Evolutionary conservation across 2,113 vertebrate species (phyloP).

Genomic region (Steatornis caripensis): DNA sequence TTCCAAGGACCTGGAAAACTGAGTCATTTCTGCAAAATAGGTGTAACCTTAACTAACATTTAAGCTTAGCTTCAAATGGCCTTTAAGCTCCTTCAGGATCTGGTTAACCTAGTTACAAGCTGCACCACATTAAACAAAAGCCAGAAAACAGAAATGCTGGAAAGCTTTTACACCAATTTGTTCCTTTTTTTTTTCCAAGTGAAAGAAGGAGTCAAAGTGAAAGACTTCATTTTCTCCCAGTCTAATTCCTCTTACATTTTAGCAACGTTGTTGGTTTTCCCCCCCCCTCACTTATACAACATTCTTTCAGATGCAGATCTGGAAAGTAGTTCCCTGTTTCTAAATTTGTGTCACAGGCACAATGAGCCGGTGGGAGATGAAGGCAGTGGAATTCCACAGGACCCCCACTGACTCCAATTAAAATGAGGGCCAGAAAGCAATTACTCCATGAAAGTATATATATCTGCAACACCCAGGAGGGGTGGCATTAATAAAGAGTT

Average conservation of each 20-base stretch:
- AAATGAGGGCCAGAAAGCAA: slow-evolving; percentile 55
- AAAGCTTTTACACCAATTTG: neutral
- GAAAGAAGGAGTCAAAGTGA: neutral
- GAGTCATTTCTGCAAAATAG: neutral
- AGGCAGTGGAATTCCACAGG: slow-evolving; percentile 3
- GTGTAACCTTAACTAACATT: neutral
- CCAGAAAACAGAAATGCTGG: neutral
- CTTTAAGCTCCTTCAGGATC: neutral
- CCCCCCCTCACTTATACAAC: neutral
- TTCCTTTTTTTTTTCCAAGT: neutral
- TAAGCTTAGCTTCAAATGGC: neutral
- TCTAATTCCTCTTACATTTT: neutral
- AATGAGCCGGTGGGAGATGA: neutral
- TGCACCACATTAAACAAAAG: neutral
- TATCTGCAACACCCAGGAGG: slow-evolving; percentile 17
- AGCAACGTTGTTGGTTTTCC: neutral
- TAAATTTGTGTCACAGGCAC: neutral
- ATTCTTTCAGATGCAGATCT: neutral
- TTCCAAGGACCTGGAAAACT: neutral
- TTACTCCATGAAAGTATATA: slow-evolving; percentile 14
- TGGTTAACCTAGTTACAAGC: neutral
- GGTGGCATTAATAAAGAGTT: slow-evolving; percentile 33
- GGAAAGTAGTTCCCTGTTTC: neutral
- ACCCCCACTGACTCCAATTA: slow-evolving; percentile 56
- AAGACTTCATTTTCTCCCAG: neutral